Evolutionary conservation across 2,113 vertebrate genomes (phyloP).

Genomic region (Microtus oregoni): DNA sequence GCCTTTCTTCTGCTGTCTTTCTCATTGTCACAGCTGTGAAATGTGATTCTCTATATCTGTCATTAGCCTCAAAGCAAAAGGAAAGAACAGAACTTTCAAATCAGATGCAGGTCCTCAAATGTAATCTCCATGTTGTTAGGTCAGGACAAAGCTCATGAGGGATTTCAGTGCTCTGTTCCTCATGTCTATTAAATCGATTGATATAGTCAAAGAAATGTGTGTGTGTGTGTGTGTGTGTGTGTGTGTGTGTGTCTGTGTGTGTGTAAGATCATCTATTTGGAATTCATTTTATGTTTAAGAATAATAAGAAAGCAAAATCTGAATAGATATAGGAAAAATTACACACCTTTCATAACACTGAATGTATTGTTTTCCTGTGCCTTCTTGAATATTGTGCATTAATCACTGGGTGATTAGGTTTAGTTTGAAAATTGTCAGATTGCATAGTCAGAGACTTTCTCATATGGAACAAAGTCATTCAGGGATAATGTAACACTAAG

Average conservation of each 20-base stretch:
- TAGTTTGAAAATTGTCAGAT: background rate
- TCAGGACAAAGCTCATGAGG: slow-evolving; percentile 41
- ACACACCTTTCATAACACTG: background rate
- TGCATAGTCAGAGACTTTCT: background rate
- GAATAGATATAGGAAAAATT: background rate
- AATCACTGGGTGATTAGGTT: background rate
- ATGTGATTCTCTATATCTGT: slow-evolving; percentile 43
- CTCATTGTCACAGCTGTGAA: slow-evolving; percentile 57
- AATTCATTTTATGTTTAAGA: background rate
- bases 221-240: background rate
- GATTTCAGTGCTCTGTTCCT: slow-evolving; percentile 23
- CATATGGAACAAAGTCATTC: background rate
- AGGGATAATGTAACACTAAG: background rate
- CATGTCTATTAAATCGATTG: background rate
- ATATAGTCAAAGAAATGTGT: background rate
- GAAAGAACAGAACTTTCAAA: slow-evolving; percentile 31
- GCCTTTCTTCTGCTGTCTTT: slow-evolving; percentile 41
- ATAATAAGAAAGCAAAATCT: background rate
- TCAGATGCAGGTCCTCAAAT: slow-evolving; percentile 24
- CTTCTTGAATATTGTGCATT: background rate
- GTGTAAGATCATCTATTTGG: background rate
- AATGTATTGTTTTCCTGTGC: background rate
- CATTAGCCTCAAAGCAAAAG: slow-evolving; percentile 40
- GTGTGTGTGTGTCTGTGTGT: background rate
- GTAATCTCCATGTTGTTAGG: slow-evolving; percentile 11